Conservation (phyloP, 2,888 invertebrate genomes). For the Harpalus rufipes region DNA sequence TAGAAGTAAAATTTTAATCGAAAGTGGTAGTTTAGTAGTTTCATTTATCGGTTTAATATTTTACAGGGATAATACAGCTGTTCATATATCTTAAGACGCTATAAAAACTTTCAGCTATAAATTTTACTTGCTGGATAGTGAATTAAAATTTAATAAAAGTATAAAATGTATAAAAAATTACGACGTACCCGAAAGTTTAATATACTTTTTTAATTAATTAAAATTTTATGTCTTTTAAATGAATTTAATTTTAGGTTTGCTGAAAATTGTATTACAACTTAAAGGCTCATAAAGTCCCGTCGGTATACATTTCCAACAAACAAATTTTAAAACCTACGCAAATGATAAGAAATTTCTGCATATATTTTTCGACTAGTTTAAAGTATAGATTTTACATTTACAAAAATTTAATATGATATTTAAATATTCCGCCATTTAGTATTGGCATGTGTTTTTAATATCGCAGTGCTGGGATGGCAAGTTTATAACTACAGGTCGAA, state of each 20-base stretch:
- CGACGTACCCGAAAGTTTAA: not conserved
- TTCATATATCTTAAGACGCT: not conserved
- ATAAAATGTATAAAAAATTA: not conserved
- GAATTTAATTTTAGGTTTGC: not conserved
- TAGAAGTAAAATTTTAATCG: not conserved
- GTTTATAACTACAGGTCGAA: no score
- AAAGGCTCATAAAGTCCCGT: no score
- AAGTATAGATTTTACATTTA: no score
- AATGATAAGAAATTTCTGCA: no score
- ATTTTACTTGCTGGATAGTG: not conserved
- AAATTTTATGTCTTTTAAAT: not conserved
- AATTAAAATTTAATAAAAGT: not conserved
- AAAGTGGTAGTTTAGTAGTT: not conserved
- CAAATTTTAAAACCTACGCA: no score
- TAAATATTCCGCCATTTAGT: no score
- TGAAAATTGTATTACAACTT: no score
- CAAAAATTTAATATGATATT: no score
- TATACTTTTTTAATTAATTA: not conserved
- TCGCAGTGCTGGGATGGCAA: no score
- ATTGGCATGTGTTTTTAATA: no score
- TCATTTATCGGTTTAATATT: not conserved
- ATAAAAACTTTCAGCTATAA: constrained; percentile 3
- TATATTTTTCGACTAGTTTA: no score
- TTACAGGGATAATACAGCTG: not conserved
- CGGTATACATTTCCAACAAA: no score